Evolutionary conservation across 2,113 vertebrate genomes (phyloP).

Genomic region (Trachemys scripta): DNA sequence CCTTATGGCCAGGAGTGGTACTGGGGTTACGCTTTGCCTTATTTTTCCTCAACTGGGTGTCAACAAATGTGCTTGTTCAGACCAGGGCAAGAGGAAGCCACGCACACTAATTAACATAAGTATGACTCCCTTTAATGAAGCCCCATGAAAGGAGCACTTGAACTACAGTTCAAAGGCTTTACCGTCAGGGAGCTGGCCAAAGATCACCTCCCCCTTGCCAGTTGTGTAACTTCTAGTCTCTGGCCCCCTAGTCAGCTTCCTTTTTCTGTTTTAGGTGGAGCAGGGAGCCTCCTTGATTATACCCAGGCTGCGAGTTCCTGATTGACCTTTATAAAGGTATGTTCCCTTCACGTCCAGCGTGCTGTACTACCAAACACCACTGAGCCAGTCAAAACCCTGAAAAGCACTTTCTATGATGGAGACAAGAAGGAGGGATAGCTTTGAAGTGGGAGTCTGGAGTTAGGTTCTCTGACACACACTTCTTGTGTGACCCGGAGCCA

Average conservation of each 20-base stretch:
- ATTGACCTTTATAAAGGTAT: background rate
- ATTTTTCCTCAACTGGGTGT: background rate
- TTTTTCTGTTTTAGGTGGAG: background rate
- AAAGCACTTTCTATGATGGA: background rate
- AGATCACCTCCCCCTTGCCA: background rate
- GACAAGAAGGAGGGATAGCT: background rate
- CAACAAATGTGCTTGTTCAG: background rate
- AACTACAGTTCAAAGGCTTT: background rate
- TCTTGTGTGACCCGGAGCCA: background rate
- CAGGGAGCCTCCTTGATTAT: background rate
- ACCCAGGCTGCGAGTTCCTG: background rate
- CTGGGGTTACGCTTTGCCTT: background rate
- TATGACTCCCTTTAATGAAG: background rate
- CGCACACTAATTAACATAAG: background rate
- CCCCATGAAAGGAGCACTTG: background rate
- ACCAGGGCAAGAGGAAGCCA: background rate
- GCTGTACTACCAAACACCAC: background rate
- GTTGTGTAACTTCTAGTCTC: background rate
- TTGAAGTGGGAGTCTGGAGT: background rate
- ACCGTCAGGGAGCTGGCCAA: background rate
- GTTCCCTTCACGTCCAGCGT: constrained; percentile 34
- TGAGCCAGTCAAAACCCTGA: background rate
- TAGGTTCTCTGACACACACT: background rate
- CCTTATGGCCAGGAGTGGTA: background rate
- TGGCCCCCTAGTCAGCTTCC: no score